Evolutionary conservation across 1,140 invertebrate genomes (phyloP), one percentile per base, ranked within the genome.

Genomic region (Palaemon carinicauda): DNA sequence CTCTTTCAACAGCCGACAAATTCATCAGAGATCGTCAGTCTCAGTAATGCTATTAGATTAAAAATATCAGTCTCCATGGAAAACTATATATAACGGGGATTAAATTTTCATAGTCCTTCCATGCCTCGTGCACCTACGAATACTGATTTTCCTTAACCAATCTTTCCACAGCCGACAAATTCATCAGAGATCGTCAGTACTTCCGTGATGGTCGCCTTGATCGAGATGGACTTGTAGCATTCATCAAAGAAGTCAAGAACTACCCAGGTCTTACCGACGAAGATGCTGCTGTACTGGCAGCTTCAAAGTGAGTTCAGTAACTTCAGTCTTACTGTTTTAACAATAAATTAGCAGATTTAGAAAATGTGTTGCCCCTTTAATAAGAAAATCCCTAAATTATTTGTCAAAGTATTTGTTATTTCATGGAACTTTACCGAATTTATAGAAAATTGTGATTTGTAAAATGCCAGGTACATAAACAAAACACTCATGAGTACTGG

Each of bases 231-330:
- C 89, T 93, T 24, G 91, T 93, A 21, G 91, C 91, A 50, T 93
- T 93, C 89, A 92, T 93, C 51, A 92, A 92, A 91, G 93, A 93
- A 90, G 91, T 94, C 0, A 93, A 93, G 53, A 92, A 93, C 87
- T 92, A 93, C 87, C 92, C 93, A 0, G 92, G 93, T 19, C 88
- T 94, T 17, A 92, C 92, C 9, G 93, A 94, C 60, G 92, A 93
- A 88, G 94, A 94, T 88, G 93, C 94, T 24, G 93, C 94, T 19
- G 90, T 92, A 53, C 90, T 95, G 24, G 94, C 94, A 12, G 93
- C 94, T 4, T 92, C 92, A 29, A 93, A 92, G 92, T 93, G 90
- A 90, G 89, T 88, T 31, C 12, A n/a, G n/a, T n/a, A n/a, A 10
- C 19, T 74, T 31, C 0, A 33, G n/a, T 1, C 15, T 27, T 2